Base-by-base conservation (phyloP, 2,113 vertebrate genomes). In the Cheilinus undulatus region DNA sequence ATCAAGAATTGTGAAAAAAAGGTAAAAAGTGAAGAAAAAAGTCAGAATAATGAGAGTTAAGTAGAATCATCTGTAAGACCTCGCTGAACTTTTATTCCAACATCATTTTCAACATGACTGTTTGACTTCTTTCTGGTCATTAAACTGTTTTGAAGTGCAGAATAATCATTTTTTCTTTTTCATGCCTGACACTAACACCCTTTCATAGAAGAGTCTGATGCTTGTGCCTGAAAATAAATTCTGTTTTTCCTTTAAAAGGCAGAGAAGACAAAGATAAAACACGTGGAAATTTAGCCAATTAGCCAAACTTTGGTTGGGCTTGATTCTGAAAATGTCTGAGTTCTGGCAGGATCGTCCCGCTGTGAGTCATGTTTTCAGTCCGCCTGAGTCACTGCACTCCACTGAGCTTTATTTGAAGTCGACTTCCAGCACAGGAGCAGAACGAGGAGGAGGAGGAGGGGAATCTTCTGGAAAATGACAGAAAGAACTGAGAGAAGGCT, bases 371-470 rank as follows among this genome's bases (percentile, higher is more conserved):
- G 50, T 28, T 20, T 49, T 26, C 49, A 23, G 24, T 34, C 38
- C 46, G 26, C 58, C 62, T 36, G 48, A 75, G 54, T 46, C 48
- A 38, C 4, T n/a, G 40, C 73, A 32, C 65, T 54, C 62, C 24
- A 23, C 24, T 61, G 30, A 14, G n/a, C 45, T 42, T 50, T 30
- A 51, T 60, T 30, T 59, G 32, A 42, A 51, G 34, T 5, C 5
- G 34, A 20, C 14, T 30, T 43, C 48, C 36, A 61, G 7, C 6
- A 24, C 57, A 30, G 36, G n/a, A 51, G 45, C 23, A 28, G 4
- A 38, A 7, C 38, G 42, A 13, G 17, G 19, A 23, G 27, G 24
- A 22, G 9, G 22, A 23, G 9, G 14, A 4, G 23, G 15, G 32
- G 32, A 3, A n/a, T n/a, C n/a, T n/a, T n/a, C 24, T 22, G 14